A percentile compares a stretch with the other conserved stretches of the same genome.
Evolutionary conservation across 2,888 invertebrate genomes (phyloP).

Genomic region (Melipona bicolor): DNA sequence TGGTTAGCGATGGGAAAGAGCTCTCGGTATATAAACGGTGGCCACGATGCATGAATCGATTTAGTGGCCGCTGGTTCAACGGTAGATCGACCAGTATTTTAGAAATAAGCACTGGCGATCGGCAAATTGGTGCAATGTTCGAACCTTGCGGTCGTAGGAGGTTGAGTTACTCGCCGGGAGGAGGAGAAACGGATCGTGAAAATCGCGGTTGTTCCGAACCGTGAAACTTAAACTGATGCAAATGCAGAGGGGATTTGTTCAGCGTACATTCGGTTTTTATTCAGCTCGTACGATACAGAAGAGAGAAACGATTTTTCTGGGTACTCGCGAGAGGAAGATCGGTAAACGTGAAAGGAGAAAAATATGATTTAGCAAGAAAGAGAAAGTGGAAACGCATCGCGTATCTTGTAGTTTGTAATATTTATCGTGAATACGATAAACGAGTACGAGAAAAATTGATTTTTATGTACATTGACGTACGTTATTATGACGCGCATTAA

Average conservation of each 20-base stretch:
- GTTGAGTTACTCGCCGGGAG: not conserved
- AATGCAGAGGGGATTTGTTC: not conserved
- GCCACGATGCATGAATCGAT: not conserved
- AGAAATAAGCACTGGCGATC: not conserved
- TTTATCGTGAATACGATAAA: too few species aligned
- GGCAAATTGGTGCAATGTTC: not conserved
- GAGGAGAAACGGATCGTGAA: not conserved
- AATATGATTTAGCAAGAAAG: too few species aligned
- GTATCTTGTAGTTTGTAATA: too few species aligned
- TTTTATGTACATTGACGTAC: too few species aligned
- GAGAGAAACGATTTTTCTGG: too few species aligned
- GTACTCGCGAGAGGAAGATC: too few species aligned
- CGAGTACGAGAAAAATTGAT: too few species aligned
- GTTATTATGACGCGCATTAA: too few species aligned
- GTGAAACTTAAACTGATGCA: not conserved
- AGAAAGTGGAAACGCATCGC: too few species aligned
- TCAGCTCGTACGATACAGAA: too few species aligned
- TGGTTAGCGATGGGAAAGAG: constrained; percentile 36
- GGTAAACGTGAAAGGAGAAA: too few species aligned
- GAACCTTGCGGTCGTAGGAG: constrained; percentile 6
- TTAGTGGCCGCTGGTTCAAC: not conserved
- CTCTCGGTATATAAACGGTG: not conserved
- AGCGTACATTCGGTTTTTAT: not conserved
- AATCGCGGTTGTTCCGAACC: not conserved
- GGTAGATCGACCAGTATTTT: not conserved